Base-by-base conservation (phyloP, 2,888 invertebrate genomes). In the Amphipoea lucens region DNA sequence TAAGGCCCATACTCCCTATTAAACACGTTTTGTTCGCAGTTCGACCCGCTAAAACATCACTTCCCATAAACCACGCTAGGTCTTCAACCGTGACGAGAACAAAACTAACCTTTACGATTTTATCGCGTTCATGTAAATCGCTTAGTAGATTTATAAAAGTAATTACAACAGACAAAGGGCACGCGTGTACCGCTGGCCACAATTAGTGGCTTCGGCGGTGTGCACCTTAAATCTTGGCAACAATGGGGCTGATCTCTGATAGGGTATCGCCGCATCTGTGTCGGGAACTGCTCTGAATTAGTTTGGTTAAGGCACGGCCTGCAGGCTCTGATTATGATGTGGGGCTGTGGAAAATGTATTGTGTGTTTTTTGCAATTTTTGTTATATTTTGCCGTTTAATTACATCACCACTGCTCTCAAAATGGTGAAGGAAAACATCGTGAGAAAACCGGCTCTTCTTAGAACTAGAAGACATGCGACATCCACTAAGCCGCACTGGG, bases 201-300 rank as follows among this genome's bases (percentile, higher is more conserved):
- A 89, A 89, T 89, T 89, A 89, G 88, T 84, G 90, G 87, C 86
- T 84, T 86, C 89, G 90, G 90, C 90, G 89, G 90, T 89, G 89
- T 90, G 82, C 89, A 69, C 83, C 90, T 87, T 92, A 93, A 93
- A 94, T 94, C 93, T 91, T 87, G 85, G 85, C 90, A 94, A 95
- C 95, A 95, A 96, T 96, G 93, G 94, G 85, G 86, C 90, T 88
- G 96, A 96, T 96, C 91, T 85, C 67, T 91, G 95, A 95, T 95
- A 95, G 66, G 83, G 83, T 96, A 96, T 96, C 96, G 90, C 81
- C 75, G 80, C 88, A 96, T 96, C 96, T 89, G 94, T 92, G 94
- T 92, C 93, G 88, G 87, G 82, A 87, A 90, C 85, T 93, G 94
- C 92, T 92, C 93, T 92, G 94, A 94, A 95, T 95, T 94, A 93